phyloP scores from a whole-genome alignment of 2,113 vertebrate genomes.

The Hylia prasina region DNA sequence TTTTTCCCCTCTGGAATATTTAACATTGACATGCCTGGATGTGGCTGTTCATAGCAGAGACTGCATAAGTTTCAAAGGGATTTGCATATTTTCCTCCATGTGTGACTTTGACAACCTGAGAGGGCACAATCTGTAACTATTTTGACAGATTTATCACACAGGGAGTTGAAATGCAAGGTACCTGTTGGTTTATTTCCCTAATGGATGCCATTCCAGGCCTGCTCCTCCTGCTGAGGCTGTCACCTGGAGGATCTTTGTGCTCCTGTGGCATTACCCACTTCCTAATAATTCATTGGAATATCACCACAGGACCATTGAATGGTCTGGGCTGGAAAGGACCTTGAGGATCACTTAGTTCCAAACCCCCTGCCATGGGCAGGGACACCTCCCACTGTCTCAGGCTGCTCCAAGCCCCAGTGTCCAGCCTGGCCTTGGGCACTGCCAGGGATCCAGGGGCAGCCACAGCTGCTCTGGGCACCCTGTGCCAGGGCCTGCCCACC shows the following conservation, averaged over 20 bases:
- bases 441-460: neutral
- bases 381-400: neutral
- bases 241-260: neutral
- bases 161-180: neutral
- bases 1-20: neutral
- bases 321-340: neutral
- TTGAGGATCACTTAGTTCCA: neutral
- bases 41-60: neutral
- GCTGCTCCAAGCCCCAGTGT: neutral
- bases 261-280: neutral
- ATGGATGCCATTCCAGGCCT: neutral
- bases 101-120: neutral
- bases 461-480: neutral
- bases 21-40: neutral
- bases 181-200: neutral
- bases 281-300: neutral
- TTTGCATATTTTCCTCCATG: neutral
- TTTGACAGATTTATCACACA: neutral
- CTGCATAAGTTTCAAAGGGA: neutral
- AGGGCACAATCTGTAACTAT: neutral
- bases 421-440: neutral
- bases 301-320: neutral
- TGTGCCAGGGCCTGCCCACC: fast-evolving
- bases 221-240: neutral
- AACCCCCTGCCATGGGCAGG: neutral